Percentiles rank a stretch among this genome's conserved stretches.
phyloP scores from a whole-genome alignment of 2,113 vertebrate genomes.

The Percopsis transmontana region DNA sequence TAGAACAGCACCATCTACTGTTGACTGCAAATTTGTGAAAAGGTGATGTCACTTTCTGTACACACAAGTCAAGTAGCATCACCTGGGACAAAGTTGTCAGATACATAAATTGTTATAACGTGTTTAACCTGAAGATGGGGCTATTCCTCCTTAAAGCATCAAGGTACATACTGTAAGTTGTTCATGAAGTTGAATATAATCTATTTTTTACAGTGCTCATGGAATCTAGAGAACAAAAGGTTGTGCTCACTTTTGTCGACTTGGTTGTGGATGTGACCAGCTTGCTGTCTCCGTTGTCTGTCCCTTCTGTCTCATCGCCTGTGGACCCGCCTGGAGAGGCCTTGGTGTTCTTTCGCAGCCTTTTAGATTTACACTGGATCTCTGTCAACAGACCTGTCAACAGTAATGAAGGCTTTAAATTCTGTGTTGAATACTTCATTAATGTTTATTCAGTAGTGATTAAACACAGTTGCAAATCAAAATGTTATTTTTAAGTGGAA shows the following conservation, averaged over 20 bases:
- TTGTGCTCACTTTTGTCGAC: slow-evolving; percentile 80
- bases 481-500: neutral
- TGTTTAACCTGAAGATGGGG: too few relatives aligned
- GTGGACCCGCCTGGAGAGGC: slow-evolving; percentile 75
- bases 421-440: slow-evolving; percentile 32
- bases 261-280: slow-evolving; percentile 94
- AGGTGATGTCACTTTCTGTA: too few relatives aligned
- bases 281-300: slow-evolving; percentile 81
- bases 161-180: too few relatives aligned
- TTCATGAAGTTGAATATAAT: too few relatives aligned
- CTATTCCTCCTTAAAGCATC: too few relatives aligned
- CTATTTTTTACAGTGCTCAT: too few relatives aligned
- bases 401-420: slow-evolving; percentile 26
- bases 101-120: too few relatives aligned
- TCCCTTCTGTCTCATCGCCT: slow-evolving; percentile 80
- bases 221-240: neutral
- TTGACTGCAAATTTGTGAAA: too few relatives aligned
- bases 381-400: slow-evolving; percentile 91
- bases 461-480: neutral
- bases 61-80: too few relatives aligned
- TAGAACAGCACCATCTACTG: too few relatives aligned
- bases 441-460: slow-evolving; percentile 21
- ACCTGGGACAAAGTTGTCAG: too few relatives aligned
- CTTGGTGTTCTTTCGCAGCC: slow-evolving; percentile 89
- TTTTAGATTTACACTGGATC: slow-evolving; percentile 98